phyloP scores from a whole-genome alignment of 2,113 vertebrate species.

The Pedetes capensis region DNA sequence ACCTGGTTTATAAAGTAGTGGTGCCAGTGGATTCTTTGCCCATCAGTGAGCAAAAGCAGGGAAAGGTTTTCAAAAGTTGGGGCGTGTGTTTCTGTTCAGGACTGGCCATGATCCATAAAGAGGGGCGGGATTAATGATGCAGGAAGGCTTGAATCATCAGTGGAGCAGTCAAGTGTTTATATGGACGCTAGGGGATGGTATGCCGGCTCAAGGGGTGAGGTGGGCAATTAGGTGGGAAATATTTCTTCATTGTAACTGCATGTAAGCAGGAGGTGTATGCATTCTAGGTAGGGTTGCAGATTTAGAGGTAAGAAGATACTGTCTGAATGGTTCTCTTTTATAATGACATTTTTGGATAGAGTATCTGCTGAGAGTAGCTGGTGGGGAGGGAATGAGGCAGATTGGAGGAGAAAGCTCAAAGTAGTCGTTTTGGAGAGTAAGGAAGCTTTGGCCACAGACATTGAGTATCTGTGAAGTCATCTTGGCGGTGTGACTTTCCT shows the following conservation, averaged over 20 bases:
- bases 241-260: neutral
- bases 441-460: neutral
- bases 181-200: rapidly evolving
- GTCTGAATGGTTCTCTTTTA: neutral
- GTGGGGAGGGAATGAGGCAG: neutral
- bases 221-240: neutral
- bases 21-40: neutral
- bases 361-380: neutral
- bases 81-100: neutral
- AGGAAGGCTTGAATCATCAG: neutral
- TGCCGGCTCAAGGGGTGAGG: neutral
- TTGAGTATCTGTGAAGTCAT: no score
- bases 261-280: neutral
- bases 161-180: neutral
- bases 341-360: neutral
- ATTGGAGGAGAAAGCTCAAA: neutral
- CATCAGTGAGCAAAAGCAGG: neutral
- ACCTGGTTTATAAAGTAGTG: neutral
- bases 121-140: neutral
- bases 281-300: neutral
- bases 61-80: constrained; percentile 6
- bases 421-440: neutral
- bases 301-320: neutral
- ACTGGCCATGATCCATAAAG: neutral
- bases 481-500: neutral